These are phyloP conservation scores for Meandrina meandrites DNA, from an alignment of 92 coral and sea anemone species.

Conservation along the genomic window DNA sequence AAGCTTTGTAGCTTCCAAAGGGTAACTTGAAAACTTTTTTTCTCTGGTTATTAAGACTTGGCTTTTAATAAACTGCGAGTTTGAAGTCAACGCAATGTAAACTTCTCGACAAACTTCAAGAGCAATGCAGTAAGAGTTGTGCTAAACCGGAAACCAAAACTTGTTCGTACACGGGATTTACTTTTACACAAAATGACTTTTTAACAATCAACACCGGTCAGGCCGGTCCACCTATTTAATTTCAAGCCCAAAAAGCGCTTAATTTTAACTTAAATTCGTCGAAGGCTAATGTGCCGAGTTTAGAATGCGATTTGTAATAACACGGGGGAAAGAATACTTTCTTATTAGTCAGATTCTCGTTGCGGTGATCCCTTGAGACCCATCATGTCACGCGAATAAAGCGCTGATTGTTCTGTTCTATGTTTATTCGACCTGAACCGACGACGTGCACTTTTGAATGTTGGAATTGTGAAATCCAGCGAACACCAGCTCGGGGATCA, in stretches of 20 bases:
- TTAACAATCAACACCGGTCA: too few species aligned
- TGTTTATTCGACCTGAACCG: conserved; percentile 47
- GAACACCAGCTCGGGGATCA: neutral
- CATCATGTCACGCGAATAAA: conserved; percentile 32
- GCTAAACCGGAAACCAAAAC: conserved; percentile 2
- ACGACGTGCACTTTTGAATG: conserved; percentile 6
- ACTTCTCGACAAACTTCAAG: neutral
- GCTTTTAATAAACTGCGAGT: neutral
- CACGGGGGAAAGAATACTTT: too few species aligned
- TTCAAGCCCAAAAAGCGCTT: neutral
- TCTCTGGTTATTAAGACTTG: neutral
- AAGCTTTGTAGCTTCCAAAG: neutral
- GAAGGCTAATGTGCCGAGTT: neutral
- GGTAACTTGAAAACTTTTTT: neutral
- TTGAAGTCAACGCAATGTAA: neutral
- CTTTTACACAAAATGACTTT: neutral
- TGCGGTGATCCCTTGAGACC: conserved; percentile 23
- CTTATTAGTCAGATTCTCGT: too few species aligned
- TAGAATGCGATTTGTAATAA: too few species aligned
- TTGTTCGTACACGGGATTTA: neutral
- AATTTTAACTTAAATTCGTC: neutral
- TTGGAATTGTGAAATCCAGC: neutral
- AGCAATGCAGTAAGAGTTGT: neutral
- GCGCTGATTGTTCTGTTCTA: conserved; percentile 9
- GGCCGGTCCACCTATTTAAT: too few species aligned